A percentile compares a stretch with the other conserved stretches of the same genome.
These are phyloP conservation scores for Microtus pennsylvanicus DNA, from an alignment of 2,113 vertebrate genomes.

Conservation along the genomic window DNA sequence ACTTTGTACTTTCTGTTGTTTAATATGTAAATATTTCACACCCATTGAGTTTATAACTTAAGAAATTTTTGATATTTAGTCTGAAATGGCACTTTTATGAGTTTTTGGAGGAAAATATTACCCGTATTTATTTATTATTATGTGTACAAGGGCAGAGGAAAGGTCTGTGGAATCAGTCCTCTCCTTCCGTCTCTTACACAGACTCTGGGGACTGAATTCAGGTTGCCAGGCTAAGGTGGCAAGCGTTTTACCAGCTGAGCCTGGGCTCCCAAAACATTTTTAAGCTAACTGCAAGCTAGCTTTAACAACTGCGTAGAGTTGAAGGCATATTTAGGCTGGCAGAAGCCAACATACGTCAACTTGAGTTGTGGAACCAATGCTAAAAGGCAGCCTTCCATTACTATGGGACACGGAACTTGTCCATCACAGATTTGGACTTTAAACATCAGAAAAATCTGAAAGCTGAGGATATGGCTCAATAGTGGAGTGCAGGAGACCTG, in stretches of 20 bases:
- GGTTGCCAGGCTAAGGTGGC: not conserved
- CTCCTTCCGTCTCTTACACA: not conserved
- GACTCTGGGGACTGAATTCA: not conserved
- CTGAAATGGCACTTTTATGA: constrained; percentile 35
- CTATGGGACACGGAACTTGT: not conserved
- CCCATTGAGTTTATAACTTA: not conserved
- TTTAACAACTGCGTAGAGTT: not conserved
- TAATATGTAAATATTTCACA: constrained; percentile 16
- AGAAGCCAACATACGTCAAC: not conserved
- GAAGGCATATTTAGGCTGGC: not conserved
- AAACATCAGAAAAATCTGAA: constrained; percentile 30
- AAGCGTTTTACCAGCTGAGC: not conserved
- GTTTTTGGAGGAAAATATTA: not conserved
- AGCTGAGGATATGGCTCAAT: not conserved
- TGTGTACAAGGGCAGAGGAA: not conserved
- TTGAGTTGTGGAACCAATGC: not conserved
- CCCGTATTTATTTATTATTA: not conserved
- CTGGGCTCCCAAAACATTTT: not conserved
- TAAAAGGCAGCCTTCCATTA: not conserved
- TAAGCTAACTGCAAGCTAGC: not conserved
- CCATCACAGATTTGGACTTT: not conserved
- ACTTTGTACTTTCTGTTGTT: not conserved
- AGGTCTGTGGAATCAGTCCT: not conserved
- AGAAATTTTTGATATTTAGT: not conserved
- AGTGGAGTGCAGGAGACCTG: not conserved